These are phyloP conservation scores for Eupristina koningsbergeri DNA, from an alignment of 1,140 invertebrate genomes.

Conservation along the genomic window DNA sequence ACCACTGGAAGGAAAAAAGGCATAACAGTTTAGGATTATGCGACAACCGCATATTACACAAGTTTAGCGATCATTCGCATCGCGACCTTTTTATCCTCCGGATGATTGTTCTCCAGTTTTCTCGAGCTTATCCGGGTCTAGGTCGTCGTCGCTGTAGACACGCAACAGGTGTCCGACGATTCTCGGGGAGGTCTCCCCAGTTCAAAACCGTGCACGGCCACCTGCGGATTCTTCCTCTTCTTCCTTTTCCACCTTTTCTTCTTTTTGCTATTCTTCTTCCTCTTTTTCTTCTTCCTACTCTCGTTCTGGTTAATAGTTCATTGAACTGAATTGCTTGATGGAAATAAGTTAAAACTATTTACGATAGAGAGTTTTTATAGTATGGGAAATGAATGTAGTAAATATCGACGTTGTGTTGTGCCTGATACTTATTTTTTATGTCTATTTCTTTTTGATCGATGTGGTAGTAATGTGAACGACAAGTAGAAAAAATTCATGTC, in stretches of 20 bases:
- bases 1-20: no score
- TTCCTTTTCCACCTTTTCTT: neutral
- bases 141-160: conserved; percentile 21
- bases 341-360: neutral
- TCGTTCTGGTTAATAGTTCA: neutral
- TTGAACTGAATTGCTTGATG: neutral
- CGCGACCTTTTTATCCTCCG: conserved; percentile 37
- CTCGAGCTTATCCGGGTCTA: conserved; percentile 36
- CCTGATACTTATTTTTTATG: no score
- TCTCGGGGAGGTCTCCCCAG: neutral
- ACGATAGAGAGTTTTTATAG: neutral
- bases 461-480: no score
- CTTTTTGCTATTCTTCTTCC: neutral
- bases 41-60: conserved; percentile 9
- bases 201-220: neutral
- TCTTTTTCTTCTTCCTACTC: neutral
- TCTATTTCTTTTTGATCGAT: no score
- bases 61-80: conserved; percentile 10
- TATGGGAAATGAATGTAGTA: neutral
- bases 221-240: neutral
- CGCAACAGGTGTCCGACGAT: neutral
- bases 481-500: no score
- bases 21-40: neutral
- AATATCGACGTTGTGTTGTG: neutral
- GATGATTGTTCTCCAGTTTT: neutral